Base-by-base conservation (phyloP, 1,140 invertebrate species). In the Drosophila albomicans region DNA sequence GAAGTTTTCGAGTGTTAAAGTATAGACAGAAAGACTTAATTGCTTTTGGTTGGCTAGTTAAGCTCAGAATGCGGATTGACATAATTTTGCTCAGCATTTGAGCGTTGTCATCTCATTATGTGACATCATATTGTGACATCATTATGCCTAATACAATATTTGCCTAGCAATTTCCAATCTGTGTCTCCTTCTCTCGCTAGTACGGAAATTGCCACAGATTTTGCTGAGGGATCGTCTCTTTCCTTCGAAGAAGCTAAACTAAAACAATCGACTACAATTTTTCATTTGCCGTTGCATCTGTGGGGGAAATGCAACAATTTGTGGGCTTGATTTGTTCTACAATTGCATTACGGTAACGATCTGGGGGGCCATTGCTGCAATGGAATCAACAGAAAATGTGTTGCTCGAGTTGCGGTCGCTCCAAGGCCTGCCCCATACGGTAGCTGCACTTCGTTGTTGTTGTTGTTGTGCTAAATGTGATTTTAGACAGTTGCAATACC, bases 311-410 rank as follows among this genome's bases (percentile, higher is more conserved):
- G 66, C 46, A 72, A 70, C 59, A 71, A 85, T 75, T 85, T 86
- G 82, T 75, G 54, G 75, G 69, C 78, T 75, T 81, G 82, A 86
- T 85, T 85, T 81, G 66, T 72, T 75, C 63, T 41, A n/a, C 78
- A 85, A 85, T 86, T 86, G 58, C 57, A 85, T 85, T 85, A 86
- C 62, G 20, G 59, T 78, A 81, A 86, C 82, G 78, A 85, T 71
- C 66, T 64, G 49, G 20, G 54, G 20, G 57, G 64, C 51, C 28
- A n/a, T n/a, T 49, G 65, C 46, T 35, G 13, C 28, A 15, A 54
- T 25, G 20, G 20, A 25, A 25, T 25, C 20, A 25, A 25, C 20
- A 25, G 20, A 25, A 25, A 25, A 25, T 35, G 2, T 32, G 11
- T 1, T 7, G n/a, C 25, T 30, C 6, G 30, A 56, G 6, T n/a